Base-by-base conservation (phyloP, 2,888 invertebrate species). In the Calliphora vomitoria region DNA sequence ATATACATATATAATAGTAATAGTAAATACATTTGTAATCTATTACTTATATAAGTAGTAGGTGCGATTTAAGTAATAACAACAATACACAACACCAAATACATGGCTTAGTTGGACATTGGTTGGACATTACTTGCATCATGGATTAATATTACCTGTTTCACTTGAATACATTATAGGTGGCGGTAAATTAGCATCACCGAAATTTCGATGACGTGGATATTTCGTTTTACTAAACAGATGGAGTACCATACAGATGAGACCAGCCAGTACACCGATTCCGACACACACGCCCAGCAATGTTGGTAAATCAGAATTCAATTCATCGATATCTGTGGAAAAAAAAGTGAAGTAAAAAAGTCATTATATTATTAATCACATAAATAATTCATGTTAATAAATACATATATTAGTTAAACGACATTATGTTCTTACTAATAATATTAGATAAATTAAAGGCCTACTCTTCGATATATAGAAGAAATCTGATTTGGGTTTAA, bases 191-290 rank as follows among this genome's bases (percentile, higher is more conserved):
- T 97, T 96, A 85, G 97, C 97, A 94, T 97, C 97, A 86, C 97
- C 97, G 92, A 97, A 97, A 92, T 96, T 96, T 89, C 97, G 95
- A 91, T 97, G 97, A 90, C 96, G 94, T 20, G 95, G 94, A 91
- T 94, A 94, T 91, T 95, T 95, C 6, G 94, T 94, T 93, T 95
- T 95, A 88, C 95, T 95, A 94, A 98, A 98, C 90, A 98, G 95
- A 93, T 97, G 97, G 91, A 98, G 95, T 90, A 98, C 98, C 95
- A 98, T 97, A 94, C 98, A 98, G 91, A 98, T 96, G 90, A 98
- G 95, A 72, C 97, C 98, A 53, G 97, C 97, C 91, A 98, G 95
- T 92, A 98, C 96, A 90, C 97, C 97, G 93, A 98, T 96, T 89
- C 98, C 98, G 90, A 97, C 96, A 92, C 97, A 96, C 89, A 98